Percentiles rank a stretch among this genome's conserved stretches.
phyloP scores from a whole-genome alignment of 2,113 vertebrate species.

The Abramis brama region DNA sequence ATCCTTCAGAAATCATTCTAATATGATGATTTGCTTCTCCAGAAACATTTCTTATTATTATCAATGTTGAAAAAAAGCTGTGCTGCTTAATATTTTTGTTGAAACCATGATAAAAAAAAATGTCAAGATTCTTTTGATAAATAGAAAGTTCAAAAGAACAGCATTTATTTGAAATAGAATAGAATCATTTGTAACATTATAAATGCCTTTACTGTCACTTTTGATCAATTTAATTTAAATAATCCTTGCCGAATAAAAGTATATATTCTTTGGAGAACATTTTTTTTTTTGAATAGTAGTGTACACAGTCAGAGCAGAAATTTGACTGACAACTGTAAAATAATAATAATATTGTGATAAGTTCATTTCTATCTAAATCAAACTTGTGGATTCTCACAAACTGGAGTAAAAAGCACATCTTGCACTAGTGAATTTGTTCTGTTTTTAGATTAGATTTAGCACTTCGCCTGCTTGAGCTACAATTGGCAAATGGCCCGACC shows the following conservation, averaged over 20 bases:
- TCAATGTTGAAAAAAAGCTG: no score
- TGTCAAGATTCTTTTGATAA: no score
- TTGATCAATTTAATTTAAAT: background rate
- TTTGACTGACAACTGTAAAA: background rate
- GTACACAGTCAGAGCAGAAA: background rate
- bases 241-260: background rate
- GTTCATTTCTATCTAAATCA: background rate
- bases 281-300: background rate
- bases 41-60: background rate
- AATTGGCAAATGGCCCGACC: background rate
- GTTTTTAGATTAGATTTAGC: constrained; percentile 1
- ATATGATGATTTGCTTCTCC: background rate
- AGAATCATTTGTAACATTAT: background rate
- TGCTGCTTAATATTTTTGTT: no score
- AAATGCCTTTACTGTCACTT: background rate
- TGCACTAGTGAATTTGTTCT: background rate
- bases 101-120: no score
- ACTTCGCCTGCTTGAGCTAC: constrained; percentile 5
- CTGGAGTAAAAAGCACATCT: background rate
- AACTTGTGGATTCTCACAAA: background rate
- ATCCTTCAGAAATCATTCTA: background rate
- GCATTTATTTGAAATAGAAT: background rate
- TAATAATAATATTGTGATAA: background rate
- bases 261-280: background rate
- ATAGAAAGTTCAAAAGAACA: no score